These are phyloP conservation scores for Rosalia funebris DNA, from an alignment of 2,888 invertebrate species.

Conservation along the genomic window DNA sequence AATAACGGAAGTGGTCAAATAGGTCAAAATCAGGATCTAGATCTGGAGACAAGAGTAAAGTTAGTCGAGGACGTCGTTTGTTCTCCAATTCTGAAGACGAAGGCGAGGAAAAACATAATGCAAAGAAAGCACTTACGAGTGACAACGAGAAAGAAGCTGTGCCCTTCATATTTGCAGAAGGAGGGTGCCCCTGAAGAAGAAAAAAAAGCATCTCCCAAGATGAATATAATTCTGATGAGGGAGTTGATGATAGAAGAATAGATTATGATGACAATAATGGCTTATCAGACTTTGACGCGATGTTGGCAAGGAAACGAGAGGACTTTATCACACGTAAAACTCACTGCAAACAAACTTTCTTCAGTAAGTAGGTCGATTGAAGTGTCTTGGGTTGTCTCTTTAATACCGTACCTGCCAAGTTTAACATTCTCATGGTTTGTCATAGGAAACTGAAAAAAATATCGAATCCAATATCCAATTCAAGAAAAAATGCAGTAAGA, in stretches of 20 bases:
- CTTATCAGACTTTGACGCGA: conserved; percentile 93
- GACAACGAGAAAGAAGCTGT: conserved; percentile 70
- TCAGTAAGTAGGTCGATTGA: no score
- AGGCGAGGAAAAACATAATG: conserved; percentile 48
- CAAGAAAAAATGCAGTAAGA: no score
- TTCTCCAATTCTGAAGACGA: conserved; percentile 72
- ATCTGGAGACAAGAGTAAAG: conserved; percentile 6
- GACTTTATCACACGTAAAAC: no score
- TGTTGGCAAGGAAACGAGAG: conserved; percentile 87
- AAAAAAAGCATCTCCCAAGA: conserved; percentile 58
- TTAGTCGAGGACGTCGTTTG: conserved; percentile 57
- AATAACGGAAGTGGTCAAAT: no score
- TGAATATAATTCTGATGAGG: conserved; percentile 72
- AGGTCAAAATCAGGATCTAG: conserved; percentile 44
- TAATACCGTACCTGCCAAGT: no score
- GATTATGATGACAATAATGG: conserved; percentile 62
- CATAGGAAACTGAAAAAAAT: no score
- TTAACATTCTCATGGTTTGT: no score
- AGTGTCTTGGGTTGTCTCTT: no score
- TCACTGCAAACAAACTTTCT: no score
- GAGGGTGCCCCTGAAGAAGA: conserved; percentile 48
- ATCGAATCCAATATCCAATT: no score
- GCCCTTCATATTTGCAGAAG: conserved; percentile 55
- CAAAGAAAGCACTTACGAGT: conserved; percentile 65
- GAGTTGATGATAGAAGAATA: conserved; percentile 63